Evolutionary conservation across 2,797 vertebrate species (phyloP).

Genomic region (Brachyrhaphis roseni): DNA sequence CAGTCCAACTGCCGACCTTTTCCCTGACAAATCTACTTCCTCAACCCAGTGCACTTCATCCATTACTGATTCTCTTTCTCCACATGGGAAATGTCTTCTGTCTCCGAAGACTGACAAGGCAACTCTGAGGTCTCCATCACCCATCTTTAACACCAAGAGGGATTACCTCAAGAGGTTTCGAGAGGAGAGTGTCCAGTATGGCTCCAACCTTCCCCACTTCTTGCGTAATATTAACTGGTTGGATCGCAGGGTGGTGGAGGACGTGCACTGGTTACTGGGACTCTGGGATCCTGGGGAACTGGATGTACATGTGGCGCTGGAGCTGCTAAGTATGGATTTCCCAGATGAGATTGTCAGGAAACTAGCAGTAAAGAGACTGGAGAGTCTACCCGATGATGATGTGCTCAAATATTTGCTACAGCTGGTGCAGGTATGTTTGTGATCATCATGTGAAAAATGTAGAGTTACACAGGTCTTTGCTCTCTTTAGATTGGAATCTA

Average conservation of each 20-base stretch:
- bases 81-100: background rate
- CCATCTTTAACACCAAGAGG: slow-evolving; percentile 1
- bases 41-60: background rate
- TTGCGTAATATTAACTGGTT: slow-evolving; percentile 78
- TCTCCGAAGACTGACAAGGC: background rate
- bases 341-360: slow-evolving; percentile 76
- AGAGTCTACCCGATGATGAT: slow-evolving; percentile 79
- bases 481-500: background rate
- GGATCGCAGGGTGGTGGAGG: slow-evolving; percentile 70
- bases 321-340: slow-evolving; percentile 81
- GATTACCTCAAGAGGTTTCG: slow-evolving; percentile 63
- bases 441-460: background rate
- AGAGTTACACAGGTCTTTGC: background rate
- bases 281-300: slow-evolving; percentile 74
- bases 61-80: background rate
- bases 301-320: slow-evolving; percentile 79
- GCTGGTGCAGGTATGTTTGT: slow-evolving; percentile 79
- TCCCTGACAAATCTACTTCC: background rate
- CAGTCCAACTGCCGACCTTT: slow-evolving; percentile 3
- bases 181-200: slow-evolving; percentile 73
- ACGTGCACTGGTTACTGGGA: slow-evolving; percentile 80
- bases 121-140: slow-evolving; percentile 14
- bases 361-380: slow-evolving; percentile 79
- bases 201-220: slow-evolving; percentile 78
- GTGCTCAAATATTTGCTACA: slow-evolving; percentile 83